Percentiles rank a stretch among this genome's conserved stretches.
phyloP scores from a whole-genome alignment of 2,888 invertebrate genomes.

The Euproctis similis region DNA sequence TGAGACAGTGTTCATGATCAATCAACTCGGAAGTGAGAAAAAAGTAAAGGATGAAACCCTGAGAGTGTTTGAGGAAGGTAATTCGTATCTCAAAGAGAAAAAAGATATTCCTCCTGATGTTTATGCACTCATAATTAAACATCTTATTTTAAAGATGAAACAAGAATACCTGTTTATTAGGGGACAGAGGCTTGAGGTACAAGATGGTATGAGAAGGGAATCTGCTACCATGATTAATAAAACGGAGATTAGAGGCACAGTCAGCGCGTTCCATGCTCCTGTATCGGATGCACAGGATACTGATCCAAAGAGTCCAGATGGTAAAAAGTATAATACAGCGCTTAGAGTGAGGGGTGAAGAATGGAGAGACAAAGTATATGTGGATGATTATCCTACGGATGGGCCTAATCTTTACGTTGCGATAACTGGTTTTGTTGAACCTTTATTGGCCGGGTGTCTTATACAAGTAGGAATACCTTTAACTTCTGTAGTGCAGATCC shows the following conservation, averaged over 20 bases:
- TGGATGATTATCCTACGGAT: conserved; percentile 69
- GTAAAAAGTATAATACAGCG: conserved; percentile 63
- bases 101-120: conserved; percentile 58
- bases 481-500: conserved; percentile 55
- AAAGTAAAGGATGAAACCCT: conserved; percentile 56
- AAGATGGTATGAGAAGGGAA: conserved; percentile 51
- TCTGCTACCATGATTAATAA: conserved; percentile 52
- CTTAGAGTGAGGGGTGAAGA: conserved; percentile 71
- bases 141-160: conserved; percentile 64
- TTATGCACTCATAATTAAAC: conserved; percentile 56
- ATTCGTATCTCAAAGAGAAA: conserved; percentile 53
- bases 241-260: conserved; percentile 48
- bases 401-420: conserved; percentile 74
- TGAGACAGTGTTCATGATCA: conserved; percentile 67
- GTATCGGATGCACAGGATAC: conserved; percentile 19
- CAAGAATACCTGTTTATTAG: conserved; percentile 57
- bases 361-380: conserved; percentile 69
- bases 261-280: conserved; percentile 23
- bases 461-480: conserved; percentile 55
- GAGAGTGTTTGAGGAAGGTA: conserved; percentile 61
- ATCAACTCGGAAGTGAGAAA: conserved; percentile 62
- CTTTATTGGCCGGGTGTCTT: conserved; percentile 41
- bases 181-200: conserved; percentile 51
- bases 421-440: conserved; percentile 66
- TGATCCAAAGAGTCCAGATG: conserved; percentile 20